Evolutionary conservation across 2,797 vertebrate species (phyloP).

Genomic region (Lemur catta): DNA sequence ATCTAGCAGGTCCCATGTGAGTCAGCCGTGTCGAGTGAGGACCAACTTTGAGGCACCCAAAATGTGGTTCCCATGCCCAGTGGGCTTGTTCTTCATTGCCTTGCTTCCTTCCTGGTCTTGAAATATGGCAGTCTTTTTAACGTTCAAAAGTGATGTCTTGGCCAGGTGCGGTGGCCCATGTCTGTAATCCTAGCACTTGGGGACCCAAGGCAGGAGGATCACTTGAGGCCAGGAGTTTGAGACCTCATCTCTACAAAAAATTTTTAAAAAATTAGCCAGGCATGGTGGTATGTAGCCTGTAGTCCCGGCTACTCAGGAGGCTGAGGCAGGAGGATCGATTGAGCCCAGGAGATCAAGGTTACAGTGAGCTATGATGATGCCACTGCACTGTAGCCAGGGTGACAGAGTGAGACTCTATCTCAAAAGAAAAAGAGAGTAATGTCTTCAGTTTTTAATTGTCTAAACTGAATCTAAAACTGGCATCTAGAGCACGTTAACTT

Average conservation of each 20-base stretch:
- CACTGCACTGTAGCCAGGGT: background rate
- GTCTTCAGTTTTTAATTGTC: background rate
- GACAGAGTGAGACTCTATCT: background rate
- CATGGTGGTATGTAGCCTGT: background rate
- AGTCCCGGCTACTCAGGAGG: background rate
- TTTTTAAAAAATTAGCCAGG: background rate
- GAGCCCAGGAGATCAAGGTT: background rate
- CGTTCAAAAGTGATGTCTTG: background rate
- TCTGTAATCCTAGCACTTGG: background rate
- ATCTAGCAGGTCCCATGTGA: background rate
- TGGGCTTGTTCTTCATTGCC: background rate
- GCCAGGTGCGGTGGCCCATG: too few relatives aligned
- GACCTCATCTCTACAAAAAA: background rate
- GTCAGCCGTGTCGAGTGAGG: background rate
- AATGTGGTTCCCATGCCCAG: background rate
- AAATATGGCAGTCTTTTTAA: background rate
- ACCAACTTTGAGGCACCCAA: background rate
- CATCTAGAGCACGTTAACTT: background rate
- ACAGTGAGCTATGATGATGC: background rate
- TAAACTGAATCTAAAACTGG: background rate
- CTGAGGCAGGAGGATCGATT: background rate
- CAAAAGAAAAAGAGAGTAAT: background rate
- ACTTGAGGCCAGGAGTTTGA: background rate
- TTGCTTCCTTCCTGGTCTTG: background rate
- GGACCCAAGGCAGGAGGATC: background rate